Evolutionary conservation across 1,140 invertebrate species (phyloP).

Genomic region (Scaptomyza graminum): DNA sequence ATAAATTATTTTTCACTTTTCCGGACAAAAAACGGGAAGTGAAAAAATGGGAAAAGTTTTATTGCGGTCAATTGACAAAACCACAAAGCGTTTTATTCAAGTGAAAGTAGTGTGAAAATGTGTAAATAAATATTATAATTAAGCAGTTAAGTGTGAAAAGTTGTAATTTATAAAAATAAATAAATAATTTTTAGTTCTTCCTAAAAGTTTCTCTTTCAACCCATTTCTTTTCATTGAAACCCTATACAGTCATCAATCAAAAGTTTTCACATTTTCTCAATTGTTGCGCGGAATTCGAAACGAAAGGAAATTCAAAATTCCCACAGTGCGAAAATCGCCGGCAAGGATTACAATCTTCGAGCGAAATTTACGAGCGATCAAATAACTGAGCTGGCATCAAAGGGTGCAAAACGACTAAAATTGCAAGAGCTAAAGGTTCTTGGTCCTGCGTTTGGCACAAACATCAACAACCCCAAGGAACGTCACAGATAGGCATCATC

Average conservation of each 20-base stretch:
- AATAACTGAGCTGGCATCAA: constrained; percentile 77
- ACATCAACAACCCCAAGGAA: constrained; percentile 50
- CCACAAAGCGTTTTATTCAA: constrained; percentile 42
- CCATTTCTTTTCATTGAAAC: constrained; percentile 54
- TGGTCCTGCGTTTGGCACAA: constrained; percentile 38
- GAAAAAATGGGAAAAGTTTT: constrained; percentile 15
- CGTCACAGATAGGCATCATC: constrained; percentile 58
- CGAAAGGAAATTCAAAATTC: constrained; percentile 50
- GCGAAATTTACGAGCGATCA: constrained; percentile 74
- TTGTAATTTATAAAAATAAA: neutral
- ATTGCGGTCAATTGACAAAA: constrained; percentile 54
- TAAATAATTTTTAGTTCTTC: neutral
- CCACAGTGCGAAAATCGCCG: constrained; percentile 74
- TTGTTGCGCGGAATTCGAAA: constrained; percentile 39
- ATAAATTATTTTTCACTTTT: constrained; percentile 41
- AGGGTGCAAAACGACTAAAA: constrained; percentile 71
- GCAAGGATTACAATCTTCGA: constrained; percentile 55
- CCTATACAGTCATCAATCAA: constrained; percentile 77
- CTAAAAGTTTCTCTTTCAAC: constrained; percentile 48
- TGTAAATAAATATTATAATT: constrained; percentile 42
- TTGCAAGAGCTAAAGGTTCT: constrained; percentile 62
- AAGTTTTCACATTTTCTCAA: constrained; percentile 67
- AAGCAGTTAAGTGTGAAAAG: constrained; percentile 51
- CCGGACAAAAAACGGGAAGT: constrained; percentile 8
- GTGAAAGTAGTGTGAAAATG: constrained; percentile 55